These are phyloP conservation scores for Potamilus streckersoni DNA, from an alignment of 1,140 invertebrate genomes.

Conservation along the genomic window DNA sequence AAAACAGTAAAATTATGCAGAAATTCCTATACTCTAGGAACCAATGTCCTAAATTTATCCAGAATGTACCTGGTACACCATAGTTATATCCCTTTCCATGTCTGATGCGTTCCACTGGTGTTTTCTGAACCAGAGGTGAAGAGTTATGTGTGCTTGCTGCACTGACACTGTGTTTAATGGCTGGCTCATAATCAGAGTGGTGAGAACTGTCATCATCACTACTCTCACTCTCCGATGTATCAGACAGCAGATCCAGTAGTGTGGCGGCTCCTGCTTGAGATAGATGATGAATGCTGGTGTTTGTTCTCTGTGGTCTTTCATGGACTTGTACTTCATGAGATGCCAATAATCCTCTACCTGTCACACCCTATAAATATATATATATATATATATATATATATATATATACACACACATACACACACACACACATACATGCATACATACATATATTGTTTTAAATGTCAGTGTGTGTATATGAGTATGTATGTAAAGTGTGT, in stretches of 20 bases:
- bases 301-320: constrained; percentile 19
- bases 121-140: constrained; percentile 27
- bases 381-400: too few relatives aligned
- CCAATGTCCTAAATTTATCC: too few relatives aligned
- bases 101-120: constrained; percentile 40
- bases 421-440: too few relatives aligned
- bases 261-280: constrained; percentile 17
- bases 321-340: constrained; percentile 36
- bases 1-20: too few relatives aligned
- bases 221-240: constrained; percentile 23
- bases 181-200: constrained; percentile 47
- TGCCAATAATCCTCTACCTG: constrained; percentile 27
- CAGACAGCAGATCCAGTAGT: constrained; percentile 21
- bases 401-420: too few relatives aligned
- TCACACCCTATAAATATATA: constrained; percentile 1
- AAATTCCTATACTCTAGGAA: too few relatives aligned
- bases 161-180: constrained; percentile 42
- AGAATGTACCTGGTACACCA: constrained; percentile 51
- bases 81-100: constrained; percentile 63
- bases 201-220: constrained; percentile 17
- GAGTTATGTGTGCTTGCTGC: constrained; percentile 29
- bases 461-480: too few relatives aligned
- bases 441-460: too few relatives aligned
- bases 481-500: too few relatives aligned
- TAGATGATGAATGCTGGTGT: constrained; percentile 28